Evolutionary conservation across 1,140 invertebrate genomes (phyloP).

Genomic region (Triops cancriformis): DNA sequence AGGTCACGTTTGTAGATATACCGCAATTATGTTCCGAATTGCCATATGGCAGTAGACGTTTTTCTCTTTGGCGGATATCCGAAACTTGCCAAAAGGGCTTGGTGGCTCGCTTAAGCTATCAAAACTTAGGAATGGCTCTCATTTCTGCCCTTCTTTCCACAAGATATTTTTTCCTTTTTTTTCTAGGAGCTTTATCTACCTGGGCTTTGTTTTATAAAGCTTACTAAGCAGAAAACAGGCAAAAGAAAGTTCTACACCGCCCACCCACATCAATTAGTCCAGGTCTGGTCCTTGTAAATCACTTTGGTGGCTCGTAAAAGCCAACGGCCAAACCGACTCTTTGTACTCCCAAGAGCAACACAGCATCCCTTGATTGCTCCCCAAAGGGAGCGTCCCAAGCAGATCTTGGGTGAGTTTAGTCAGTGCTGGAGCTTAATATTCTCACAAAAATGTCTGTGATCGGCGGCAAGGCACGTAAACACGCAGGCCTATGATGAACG

Average conservation of each 20-base stretch:
- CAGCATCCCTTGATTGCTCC: not conserved
- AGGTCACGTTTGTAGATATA: not conserved
- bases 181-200: not conserved
- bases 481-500: not conserved
- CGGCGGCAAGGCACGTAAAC: not conserved
- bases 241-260: not conserved
- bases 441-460: not conserved
- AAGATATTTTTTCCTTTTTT: not conserved
- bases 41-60: not conserved
- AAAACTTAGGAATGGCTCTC: not conserved
- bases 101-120: not conserved
- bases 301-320: constrained; percentile 10
- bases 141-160: not conserved
- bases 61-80: not conserved
- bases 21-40: not conserved
- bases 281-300: not conserved
- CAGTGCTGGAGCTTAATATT: not conserved
- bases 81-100: not conserved
- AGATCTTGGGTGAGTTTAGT: not conserved
- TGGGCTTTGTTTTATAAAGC: not conserved
- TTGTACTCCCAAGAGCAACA: not conserved
- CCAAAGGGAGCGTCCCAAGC: not conserved
- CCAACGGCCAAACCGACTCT: not conserved
- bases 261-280: constrained; percentile 1
- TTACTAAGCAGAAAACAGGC: not conserved